phyloP scores from a whole-genome alignment of 64 coral and sea anemone species.

The Actinia equina region DNA sequence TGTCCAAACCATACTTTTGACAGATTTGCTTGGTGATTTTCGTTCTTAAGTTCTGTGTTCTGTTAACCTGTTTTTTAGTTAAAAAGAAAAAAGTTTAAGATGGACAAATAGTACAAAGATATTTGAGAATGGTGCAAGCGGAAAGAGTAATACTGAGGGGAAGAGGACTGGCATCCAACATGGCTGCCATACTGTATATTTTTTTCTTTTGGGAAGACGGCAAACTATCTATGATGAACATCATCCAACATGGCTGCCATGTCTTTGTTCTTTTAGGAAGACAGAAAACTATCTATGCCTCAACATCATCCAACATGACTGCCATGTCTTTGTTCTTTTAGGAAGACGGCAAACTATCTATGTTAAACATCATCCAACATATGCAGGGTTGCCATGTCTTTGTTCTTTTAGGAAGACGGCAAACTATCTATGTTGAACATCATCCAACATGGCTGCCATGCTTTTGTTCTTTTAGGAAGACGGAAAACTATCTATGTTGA shows the following conservation, averaged over 20 bases:
- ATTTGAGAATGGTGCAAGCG: no score
- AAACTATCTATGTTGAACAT: no score
- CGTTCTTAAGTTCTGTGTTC: background rate
- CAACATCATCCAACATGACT: background rate
- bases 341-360: background rate
- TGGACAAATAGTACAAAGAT: no score
- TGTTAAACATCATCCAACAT: background rate
- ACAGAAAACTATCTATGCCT: background rate
- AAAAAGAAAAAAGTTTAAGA: background rate
- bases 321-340: background rate
- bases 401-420: no score
- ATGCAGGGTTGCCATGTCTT: no score
- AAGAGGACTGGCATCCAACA: no score
- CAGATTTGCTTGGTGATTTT: background rate
- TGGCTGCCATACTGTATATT: no score
- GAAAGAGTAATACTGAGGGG: no score
- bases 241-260: background rate
- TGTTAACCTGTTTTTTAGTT: background rate
- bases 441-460: background rate
- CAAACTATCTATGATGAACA: no score
- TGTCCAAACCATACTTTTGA: slow-evolving; percentile 1
- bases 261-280: background rate
- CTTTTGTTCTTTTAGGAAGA: background rate
- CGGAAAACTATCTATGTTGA: background rate
- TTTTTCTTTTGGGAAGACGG: no score